A percentile compares a stretch with the other conserved stretches of the same genome.
These are phyloP conservation scores for Cyclura pinguis DNA, from an alignment of 2,797 vertebrate species.

Conservation along the genomic window DNA sequence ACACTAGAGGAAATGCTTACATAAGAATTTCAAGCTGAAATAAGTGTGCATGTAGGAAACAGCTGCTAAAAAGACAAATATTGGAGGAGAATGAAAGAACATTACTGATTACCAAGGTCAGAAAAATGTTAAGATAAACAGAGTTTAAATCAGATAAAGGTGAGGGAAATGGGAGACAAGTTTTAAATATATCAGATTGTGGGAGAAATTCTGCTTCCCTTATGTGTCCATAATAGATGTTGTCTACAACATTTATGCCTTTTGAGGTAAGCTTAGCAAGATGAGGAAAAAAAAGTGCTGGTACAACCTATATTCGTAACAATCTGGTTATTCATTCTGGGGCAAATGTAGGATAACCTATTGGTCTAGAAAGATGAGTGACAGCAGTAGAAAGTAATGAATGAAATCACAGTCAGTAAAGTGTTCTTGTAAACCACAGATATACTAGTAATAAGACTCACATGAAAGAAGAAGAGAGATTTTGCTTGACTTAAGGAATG, in stretches of 20 bases:
- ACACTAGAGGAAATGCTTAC: neutral
- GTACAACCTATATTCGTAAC: neutral
- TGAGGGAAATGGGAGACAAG: neutral
- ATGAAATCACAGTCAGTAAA: neutral
- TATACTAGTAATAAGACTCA: no score
- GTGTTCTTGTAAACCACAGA: neutral
- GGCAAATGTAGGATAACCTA: neutral
- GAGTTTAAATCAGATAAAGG: neutral
- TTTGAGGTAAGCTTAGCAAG: neutral
- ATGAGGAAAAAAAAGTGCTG: neutral
- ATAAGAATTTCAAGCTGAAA: neutral
- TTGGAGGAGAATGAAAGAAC: neutral
- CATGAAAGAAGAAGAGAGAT: neutral
- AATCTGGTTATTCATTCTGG: neutral
- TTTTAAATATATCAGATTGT: neutral
- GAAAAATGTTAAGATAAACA: constrained; percentile 5
- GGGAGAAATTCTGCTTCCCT: neutral
- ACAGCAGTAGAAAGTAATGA: neutral
- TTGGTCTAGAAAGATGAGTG: neutral
- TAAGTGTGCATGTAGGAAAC: neutral
- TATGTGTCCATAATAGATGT: neutral
- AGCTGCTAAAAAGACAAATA: neutral
- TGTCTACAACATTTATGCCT: neutral
- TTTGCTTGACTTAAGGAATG: neutral
- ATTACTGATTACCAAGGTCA: neutral